Evolutionary conservation across 2,113 vertebrate species (phyloP).

Genomic region (Pyrgilauda ruficollis): DNA sequence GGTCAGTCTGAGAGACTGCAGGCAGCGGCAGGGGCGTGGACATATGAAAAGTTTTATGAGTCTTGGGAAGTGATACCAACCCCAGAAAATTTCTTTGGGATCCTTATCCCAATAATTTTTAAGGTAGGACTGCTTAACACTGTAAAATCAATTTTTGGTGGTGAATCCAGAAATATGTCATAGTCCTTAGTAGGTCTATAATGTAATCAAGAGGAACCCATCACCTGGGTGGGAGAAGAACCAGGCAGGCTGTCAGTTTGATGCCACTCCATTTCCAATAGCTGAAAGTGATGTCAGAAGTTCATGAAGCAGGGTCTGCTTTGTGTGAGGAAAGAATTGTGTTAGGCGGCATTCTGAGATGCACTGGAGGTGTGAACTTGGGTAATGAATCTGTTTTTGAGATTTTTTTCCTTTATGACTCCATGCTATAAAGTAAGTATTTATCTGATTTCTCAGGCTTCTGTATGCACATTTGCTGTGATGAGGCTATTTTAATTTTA

Average conservation of each 20-base stretch:
- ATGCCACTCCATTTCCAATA: neutral
- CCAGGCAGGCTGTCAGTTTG: neutral
- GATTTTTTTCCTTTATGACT: neutral
- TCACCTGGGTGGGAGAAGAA: neutral
- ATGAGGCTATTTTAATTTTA: neutral
- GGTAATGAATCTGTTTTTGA: rapidly evolving
- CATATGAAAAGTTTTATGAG: neutral
- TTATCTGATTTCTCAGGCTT: neutral
- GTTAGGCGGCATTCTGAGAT: neutral
- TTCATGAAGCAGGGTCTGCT: neutral
- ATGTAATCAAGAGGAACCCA: neutral
- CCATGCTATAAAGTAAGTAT: neutral
- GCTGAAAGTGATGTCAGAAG: neutral
- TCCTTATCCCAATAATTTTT: neutral
- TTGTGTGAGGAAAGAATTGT: neutral
- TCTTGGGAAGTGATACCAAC: neutral
- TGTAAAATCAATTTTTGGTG: neutral
- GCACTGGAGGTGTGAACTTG: neutral
- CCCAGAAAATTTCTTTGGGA: neutral
- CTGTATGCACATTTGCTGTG: neutral
- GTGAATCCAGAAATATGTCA: neutral
- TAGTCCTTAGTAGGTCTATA: neutral
- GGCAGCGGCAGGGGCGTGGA: neutral
- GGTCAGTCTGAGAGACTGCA: neutral
- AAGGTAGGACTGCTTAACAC: neutral